Evolutionary conservation across 1,140 invertebrate genomes (phyloP), one percentile per base, ranked within the genome.

Genomic region (Lasioglossum albipes): DNA sequence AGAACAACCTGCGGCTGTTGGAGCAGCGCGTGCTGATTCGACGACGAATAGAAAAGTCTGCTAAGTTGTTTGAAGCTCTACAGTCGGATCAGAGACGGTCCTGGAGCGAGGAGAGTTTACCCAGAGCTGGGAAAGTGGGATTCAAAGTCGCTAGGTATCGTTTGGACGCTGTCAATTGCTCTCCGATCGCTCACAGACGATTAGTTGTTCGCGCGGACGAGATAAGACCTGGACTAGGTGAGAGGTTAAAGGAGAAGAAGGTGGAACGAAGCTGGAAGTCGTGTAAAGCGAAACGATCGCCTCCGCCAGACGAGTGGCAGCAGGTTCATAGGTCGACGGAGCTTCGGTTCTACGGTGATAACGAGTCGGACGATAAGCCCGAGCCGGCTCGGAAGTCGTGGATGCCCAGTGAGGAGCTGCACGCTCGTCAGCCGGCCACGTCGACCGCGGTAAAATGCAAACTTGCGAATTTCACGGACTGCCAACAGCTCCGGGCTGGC

Each of bases 251-350:
- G 36, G 36, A 36, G 36, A 45, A 9, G 45, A 49, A 49, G 45
- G 42, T 69, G 18, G 36, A 67, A 67, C n/a, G 62, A 41, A 52
- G 62, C 18, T 36, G 59, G 64, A 52, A 36, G 42, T 41, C 42
- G 22, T 61, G 36, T 57, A 92, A 92, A 68, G 65, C 84, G 12
- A 92, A 92, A 67, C 85, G 80, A 27, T 93, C 89, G 18, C 92
- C 90, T 16, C 87, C 91, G 31, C 89, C 90, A 5, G 72, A 82
- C 36, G 59, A 83, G 9, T 54, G 61, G 9, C 67, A 65, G 9
- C 67, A 65, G 61, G 81, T 76, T 78, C 83, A 81, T 52, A 78
- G 79, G 67, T 89, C 85, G 73, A 69, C 82, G 31, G 54, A 57
- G 74, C 66, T 64, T 49, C 59, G 31, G 72, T 27, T 62, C 65